Evolutionary conservation across 35 echinoderm and acorn worm genomes (phyloP).

Genomic region (Ophioderma brevispina): DNA sequence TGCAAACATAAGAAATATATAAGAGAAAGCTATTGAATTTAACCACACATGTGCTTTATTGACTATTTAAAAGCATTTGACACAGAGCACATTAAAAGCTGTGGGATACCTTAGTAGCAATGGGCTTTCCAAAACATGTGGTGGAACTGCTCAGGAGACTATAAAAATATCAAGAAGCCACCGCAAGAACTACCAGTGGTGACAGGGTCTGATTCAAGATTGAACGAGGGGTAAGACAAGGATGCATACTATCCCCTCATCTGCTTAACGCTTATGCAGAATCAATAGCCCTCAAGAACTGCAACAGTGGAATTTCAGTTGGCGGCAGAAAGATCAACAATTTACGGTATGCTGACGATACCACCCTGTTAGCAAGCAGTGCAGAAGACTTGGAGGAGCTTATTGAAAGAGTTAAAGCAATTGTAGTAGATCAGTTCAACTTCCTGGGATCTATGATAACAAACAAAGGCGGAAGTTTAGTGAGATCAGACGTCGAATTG

Average conservation of each 20-base stretch:
- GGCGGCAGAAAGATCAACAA: background rate
- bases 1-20: conserved; percentile 28
- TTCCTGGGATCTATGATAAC: no score
- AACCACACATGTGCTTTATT: conserved; percentile 44
- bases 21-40: no score
- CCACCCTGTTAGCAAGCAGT: background rate
- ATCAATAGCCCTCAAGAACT: background rate
- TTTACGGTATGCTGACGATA: background rate
- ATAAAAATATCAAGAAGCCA: background rate
- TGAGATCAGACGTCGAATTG: no score
- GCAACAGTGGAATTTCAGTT: background rate
- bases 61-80: conserved; percentile 67
- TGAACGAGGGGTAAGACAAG: no score
- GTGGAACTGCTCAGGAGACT: background rate
- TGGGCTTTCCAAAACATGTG: background rate
- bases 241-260: no score
- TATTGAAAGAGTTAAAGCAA: conserved; percentile 1
- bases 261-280: background rate
- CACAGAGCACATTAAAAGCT: background rate
- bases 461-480: no score
- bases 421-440: no score
- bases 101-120: background rate
- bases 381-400: background rate
- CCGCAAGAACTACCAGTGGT: background rate
- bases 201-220: background rate